These are phyloP conservation scores for Actinernus sp. DNA, from an alignment of 92 coral and sea anemone genomes.

Conservation along the genomic window DNA sequence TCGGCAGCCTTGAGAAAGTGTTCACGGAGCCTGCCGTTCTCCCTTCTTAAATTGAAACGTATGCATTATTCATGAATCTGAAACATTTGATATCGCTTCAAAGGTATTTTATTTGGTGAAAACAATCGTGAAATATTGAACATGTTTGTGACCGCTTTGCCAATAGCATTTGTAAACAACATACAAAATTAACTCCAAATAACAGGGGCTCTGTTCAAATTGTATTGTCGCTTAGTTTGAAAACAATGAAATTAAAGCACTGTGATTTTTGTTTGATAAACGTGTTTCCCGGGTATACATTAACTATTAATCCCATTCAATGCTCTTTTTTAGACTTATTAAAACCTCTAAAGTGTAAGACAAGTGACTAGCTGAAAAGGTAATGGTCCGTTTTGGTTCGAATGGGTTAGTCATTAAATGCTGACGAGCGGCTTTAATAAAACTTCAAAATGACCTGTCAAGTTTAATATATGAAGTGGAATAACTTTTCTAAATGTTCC, in stretches of 20 bases:
- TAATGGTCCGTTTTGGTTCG: neutral
- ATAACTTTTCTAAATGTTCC: conserved; percentile 1
- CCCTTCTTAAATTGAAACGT: conserved; percentile 63
- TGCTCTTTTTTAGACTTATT: neutral
- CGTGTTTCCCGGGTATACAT: conserved; percentile 20
- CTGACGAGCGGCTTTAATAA: no score
- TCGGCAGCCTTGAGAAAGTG: neutral
- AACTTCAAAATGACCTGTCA: neutral
- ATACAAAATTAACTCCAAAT: conserved; percentile 58
- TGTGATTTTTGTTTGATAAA: conserved; percentile 18
- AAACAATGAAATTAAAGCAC: conserved; percentile 27
- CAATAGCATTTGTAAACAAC: conserved; percentile 62
- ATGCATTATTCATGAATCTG: conserved; percentile 72
- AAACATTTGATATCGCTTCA: conserved; percentile 80
- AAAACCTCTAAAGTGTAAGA: neutral
- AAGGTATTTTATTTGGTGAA: conserved; percentile 74
- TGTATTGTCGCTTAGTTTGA: conserved; percentile 22
- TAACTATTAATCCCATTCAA: conserved; percentile 18
- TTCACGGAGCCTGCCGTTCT: conserved; percentile 1
- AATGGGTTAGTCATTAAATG: neutral
- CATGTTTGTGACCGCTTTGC: conserved; percentile 58
- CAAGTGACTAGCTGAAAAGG: neutral
- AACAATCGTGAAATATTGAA: conserved; percentile 75
- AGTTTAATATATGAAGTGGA: neutral
- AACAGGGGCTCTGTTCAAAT: conserved; percentile 58